These are phyloP conservation scores for Euphydryas editha DNA, from an alignment of 2,888 invertebrate species.

Conservation along the genomic window DNA sequence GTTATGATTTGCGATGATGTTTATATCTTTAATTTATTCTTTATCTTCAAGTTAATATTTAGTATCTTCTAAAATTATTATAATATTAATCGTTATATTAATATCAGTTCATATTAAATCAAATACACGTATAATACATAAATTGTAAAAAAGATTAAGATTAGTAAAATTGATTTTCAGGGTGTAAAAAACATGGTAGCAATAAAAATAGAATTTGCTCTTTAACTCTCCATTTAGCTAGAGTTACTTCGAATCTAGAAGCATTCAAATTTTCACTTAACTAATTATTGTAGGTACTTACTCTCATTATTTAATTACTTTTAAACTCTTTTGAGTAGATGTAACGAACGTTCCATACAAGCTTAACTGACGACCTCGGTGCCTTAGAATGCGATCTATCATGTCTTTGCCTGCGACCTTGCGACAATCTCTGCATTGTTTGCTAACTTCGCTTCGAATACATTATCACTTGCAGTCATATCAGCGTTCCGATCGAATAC, in stretches of 20 bases:
- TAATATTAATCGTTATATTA: too few relatives aligned
- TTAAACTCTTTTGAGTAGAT: too few relatives aligned
- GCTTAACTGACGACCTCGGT: slow-evolving; percentile 34
- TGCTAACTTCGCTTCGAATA: slow-evolving; percentile 35
- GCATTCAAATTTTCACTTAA: neutral
- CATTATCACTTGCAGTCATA: slow-evolving; percentile 31
- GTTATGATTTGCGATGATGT: neutral
- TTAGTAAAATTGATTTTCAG: too few relatives aligned
- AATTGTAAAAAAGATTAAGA: too few relatives aligned
- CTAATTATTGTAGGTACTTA: neutral
- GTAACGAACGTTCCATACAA: slow-evolving; percentile 8
- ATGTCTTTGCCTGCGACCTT: slow-evolving; percentile 37
- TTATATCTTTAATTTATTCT: neutral
- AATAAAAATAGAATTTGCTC: slow-evolving; percentile 30
- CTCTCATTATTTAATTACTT: neutral
- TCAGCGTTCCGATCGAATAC: slow-evolving; percentile 30
- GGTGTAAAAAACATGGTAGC: slow-evolving; percentile 31
- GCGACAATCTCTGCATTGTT: slow-evolving; percentile 42
- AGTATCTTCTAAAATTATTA: too few relatives aligned
- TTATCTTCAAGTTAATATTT: neutral
- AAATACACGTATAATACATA: too few relatives aligned
- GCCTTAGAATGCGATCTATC: slow-evolving; percentile 35
- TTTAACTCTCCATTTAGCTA: slow-evolving; percentile 23
- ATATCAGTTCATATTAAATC: too few relatives aligned
- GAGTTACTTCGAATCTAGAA: slow-evolving; percentile 5